phyloP scores from a whole-genome alignment of 2,797 vertebrate species.

The Coccyzus lansbergi region DNA sequence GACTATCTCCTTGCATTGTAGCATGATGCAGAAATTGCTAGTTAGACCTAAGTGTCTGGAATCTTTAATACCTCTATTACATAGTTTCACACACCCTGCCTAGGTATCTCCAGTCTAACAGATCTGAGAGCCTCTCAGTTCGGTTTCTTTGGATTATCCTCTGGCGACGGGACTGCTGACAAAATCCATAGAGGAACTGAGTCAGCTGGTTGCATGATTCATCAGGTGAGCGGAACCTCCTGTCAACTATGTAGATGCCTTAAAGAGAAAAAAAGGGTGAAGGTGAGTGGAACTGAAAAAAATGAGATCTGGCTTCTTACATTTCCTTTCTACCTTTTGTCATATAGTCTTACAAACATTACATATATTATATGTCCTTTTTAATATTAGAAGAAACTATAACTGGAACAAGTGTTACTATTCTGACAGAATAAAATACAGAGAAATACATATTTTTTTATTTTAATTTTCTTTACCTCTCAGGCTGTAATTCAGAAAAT shows the following conservation, averaged over 20 bases:
- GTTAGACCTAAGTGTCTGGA: fast-evolving
- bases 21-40: background rate
- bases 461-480: background rate
- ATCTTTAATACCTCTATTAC: background rate
- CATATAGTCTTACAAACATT: background rate
- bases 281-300: background rate
- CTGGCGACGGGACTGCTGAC: slow-evolving; percentile 94
- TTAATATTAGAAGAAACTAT: background rate
- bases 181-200: slow-evolving; percentile 93
- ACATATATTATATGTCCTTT: background rate
- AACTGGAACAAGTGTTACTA: background rate
- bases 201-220: slow-evolving; percentile 97
- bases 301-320: background rate
- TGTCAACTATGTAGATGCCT: slow-evolving; percentile 96
- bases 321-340: background rate
- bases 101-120: slow-evolving; percentile 96
- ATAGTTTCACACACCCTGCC: slow-evolving; percentile 82
- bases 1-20: background rate
- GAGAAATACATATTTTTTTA: background rate
- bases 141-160: slow-evolving; percentile 95
- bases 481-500: background rate
- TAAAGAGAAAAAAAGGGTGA: background rate
- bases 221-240: slow-evolving; percentile 90
- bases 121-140: slow-evolving; percentile 92
- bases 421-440: background rate